Conservation (phyloP, 2,797 vertebrate genomes). For the Chelonia mydas region DNA sequence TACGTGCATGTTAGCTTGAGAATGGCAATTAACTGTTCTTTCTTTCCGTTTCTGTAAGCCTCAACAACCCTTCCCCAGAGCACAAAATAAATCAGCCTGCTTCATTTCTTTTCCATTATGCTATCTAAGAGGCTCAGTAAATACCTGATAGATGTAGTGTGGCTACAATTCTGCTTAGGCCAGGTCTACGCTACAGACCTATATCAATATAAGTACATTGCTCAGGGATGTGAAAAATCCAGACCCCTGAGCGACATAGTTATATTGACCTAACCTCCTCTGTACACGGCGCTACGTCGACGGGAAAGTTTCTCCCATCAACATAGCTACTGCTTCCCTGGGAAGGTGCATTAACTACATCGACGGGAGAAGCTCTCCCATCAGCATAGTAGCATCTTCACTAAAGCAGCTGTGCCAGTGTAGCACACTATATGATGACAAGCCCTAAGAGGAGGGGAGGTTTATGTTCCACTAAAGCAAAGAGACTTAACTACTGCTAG, state of each 20-base stretch:
- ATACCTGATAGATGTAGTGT: background rate
- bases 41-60: conserved; percentile 10
- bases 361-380: background rate
- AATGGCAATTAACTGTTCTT: background rate
- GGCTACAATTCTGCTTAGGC: background rate
- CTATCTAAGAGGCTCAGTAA: background rate
- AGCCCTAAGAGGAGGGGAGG: background rate
- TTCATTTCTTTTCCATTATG: background rate
- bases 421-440: background rate
- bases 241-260: background rate
- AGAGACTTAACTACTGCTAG: background rate
- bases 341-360: background rate
- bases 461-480: background rate
- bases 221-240: background rate
- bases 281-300: background rate
- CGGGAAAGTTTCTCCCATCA: background rate
- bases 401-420: background rate
- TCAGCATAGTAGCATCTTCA: background rate
- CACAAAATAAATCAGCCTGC: background rate
- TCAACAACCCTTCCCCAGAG: background rate
- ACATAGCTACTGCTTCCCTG: background rate
- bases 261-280: background rate
- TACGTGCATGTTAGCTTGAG: background rate
- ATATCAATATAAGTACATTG: too few species aligned
- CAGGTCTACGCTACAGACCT: background rate